Conservation (phyloP, 2,797 vertebrate genomes). For the Gadopsis marmoratus region DNA sequence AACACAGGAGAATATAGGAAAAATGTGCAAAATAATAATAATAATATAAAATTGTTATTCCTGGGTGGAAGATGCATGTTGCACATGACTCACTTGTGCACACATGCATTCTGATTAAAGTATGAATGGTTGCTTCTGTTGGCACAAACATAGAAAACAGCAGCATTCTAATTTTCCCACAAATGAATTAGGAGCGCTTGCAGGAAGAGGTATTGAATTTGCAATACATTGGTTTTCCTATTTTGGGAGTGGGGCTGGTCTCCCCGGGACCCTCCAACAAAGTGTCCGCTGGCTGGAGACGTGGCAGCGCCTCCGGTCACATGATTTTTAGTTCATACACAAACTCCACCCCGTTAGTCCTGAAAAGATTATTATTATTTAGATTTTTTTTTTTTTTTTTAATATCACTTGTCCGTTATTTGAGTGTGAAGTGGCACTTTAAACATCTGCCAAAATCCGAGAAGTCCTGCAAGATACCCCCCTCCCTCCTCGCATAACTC, state of each 20-base stretch:
- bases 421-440: background rate
- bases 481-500: constrained; percentile 42
- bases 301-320: constrained; percentile 83
- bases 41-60: background rate
- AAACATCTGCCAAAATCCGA: background rate
- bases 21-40: too few relatives aligned
- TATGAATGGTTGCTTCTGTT: background rate
- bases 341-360: constrained; percentile 76
- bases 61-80: background rate
- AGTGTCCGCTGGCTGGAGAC: constrained; percentile 77
- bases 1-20: background rate
- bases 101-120: background rate
- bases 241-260: constrained; percentile 34
- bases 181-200: background rate
- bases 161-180: background rate
- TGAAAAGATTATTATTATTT: constrained; percentile 1
- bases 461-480: constrained; percentile 19
- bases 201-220: constrained; percentile 3
- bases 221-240: constrained; percentile 18
- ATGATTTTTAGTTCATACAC: constrained; percentile 68
- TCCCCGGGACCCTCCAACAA: constrained; percentile 48
- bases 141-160: background rate
- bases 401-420: constrained; percentile 27
- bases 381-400: background rate
- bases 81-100: background rate